Percentiles rank a stretch among this genome's conserved stretches.
These are phyloP conservation scores for Zootoca vivipara DNA, from an alignment of 2,113 vertebrate genomes.

Conservation along the genomic window DNA sequence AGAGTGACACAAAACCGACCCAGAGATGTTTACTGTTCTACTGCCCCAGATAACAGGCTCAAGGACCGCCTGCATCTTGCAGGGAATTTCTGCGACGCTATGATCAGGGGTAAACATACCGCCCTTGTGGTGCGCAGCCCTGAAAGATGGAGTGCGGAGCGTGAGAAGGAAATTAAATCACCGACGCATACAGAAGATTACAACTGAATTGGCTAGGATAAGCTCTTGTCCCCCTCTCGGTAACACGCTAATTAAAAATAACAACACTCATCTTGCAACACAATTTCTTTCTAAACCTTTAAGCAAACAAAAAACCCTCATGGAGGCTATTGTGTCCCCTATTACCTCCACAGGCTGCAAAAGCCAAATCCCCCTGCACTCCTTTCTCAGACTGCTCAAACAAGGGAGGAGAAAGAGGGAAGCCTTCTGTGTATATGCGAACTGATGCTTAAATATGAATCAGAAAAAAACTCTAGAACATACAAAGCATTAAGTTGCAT, in stretches of 20 bases:
- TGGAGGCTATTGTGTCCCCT: too few relatives aligned
- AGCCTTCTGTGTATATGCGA: neutral
- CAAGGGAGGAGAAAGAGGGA: neutral
- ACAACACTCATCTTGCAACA: neutral
- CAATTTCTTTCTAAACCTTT: neutral
- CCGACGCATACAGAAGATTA: neutral
- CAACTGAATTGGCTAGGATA: neutral
- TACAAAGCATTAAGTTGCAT: neutral
- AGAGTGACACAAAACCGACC: neutral
- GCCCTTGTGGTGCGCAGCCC: too few relatives aligned
- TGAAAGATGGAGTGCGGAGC: neutral
- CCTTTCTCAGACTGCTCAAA: neutral
- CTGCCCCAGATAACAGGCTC: neutral
- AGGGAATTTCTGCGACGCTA: neutral
- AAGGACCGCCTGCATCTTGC: neutral
- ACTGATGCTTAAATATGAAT: neutral
- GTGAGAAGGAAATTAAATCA: neutral
- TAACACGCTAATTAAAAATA: neutral
- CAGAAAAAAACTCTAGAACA: neutral
- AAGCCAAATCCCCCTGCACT: neutral
- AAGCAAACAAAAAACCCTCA: neutral
- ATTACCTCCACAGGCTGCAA: neutral
- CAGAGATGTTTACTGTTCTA: neutral
- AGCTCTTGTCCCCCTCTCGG: neutral
- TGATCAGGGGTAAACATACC: neutral